Conservation (phyloP, 2,797 vertebrate genomes). For the Sebastes iracundus region DNA sequence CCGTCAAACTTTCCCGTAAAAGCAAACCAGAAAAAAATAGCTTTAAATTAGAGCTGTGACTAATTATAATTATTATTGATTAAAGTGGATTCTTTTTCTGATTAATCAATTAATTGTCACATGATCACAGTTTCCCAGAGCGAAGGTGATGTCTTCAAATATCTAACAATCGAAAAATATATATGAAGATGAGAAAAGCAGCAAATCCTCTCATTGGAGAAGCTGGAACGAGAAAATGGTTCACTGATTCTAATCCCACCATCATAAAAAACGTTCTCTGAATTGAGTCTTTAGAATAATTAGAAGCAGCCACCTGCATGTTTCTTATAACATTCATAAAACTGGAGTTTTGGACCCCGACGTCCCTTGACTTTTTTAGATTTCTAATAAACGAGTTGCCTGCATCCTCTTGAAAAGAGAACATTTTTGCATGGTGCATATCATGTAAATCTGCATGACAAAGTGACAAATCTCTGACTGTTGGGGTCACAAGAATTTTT, state of each 20-base stretch:
- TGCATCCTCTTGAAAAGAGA: neutral
- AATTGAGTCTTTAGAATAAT: neutral
- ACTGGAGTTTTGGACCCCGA: neutral
- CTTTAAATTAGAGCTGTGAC: neutral
- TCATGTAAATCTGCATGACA: neutral
- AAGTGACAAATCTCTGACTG: neutral
- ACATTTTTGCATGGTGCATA: neutral
- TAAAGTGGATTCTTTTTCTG: no score
- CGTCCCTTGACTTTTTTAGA: neutral
- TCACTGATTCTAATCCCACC: neutral
- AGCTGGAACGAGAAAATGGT: no score
- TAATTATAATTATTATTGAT: neutral
- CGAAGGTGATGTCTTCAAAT: no score
- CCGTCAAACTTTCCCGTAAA: neutral
- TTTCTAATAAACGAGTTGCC: neutral
- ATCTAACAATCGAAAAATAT: no score
- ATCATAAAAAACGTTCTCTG: neutral
- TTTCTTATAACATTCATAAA: neutral
- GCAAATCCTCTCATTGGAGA: no score
- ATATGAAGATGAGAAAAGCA: no score
- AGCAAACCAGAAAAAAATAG: neutral
- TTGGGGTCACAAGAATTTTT: neutral
- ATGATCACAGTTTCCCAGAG: no score
- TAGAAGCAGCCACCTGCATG: neutral
- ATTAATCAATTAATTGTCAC: no score